Evolutionary conservation across 92 coral and sea anemone species (phyloP).

Genomic region (Metridium senile): DNA sequence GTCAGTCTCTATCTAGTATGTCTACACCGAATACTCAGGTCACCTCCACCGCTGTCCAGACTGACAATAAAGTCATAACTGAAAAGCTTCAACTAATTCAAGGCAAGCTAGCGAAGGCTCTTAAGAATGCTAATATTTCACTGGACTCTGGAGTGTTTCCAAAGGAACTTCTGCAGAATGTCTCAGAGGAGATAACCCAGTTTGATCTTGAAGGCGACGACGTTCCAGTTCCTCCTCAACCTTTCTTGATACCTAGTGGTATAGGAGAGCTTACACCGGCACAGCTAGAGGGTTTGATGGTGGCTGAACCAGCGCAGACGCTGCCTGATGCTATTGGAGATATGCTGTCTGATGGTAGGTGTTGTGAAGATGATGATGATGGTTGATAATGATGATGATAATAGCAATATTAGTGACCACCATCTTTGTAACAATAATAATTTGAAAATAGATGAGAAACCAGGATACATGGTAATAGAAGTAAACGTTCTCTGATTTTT

Average conservation of each 20-base stretch:
- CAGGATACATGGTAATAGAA: too few relatives aligned
- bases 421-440: too few relatives aligned
- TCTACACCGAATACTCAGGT: slow-evolving; percentile 53
- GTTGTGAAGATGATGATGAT: too few relatives aligned
- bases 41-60: slow-evolving; percentile 86
- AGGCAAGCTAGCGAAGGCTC: slow-evolving; percentile 79
- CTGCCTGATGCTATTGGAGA: slow-evolving; percentile 92
- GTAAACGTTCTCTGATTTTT: too few relatives aligned
- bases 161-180: slow-evolving; percentile 69
- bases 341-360: slow-evolving; percentile 80
- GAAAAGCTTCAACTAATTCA: slow-evolving; percentile 87
- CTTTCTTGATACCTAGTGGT: slow-evolving; percentile 67
- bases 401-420: too few relatives aligned
- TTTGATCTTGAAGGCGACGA: slow-evolving; percentile 74
- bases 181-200: slow-evolving; percentile 52
- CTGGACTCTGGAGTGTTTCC: slow-evolving; percentile 54
- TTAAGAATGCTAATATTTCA: slow-evolving; percentile 49
- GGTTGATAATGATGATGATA: too few relatives aligned
- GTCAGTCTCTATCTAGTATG: slow-evolving; percentile 77
- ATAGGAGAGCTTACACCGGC: slow-evolving; percentile 50
- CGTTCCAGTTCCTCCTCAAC: slow-evolving; percentile 74
- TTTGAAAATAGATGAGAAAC: too few relatives aligned
- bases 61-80: slow-evolving; percentile 77
- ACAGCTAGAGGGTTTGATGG: slow-evolving; percentile 79
- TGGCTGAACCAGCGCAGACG: slow-evolving; percentile 92